Evolutionary conservation across 2,888 invertebrate species (phyloP), one percentile per base, ranked within the genome.

Genomic region (Toxonevra muliebris): DNA sequence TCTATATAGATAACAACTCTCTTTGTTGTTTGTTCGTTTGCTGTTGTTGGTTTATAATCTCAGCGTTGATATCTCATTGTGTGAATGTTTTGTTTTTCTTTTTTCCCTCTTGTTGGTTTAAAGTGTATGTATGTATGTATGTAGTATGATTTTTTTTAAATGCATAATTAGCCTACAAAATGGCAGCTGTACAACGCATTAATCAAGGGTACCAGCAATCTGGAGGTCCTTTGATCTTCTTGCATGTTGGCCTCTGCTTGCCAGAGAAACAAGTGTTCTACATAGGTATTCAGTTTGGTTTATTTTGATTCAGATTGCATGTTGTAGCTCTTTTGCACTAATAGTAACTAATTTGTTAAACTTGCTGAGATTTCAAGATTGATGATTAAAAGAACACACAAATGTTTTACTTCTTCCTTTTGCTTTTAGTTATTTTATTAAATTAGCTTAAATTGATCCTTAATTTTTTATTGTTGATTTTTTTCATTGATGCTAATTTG

Each of bases 341-440:
- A 30, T 60, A 59, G 58, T 61, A 65, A 67, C 70, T 71, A 73
- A 73, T 73, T 73, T 73, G 71, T 71, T 70, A 53, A 65, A 69
- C 64, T 72, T 74, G 73, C 68, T 66, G 71, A 69, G 72, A 75
- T 76, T 74, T 75, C 74, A 76, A 76, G 79, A 79, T 73, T 76
- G 75, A 77, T 77, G 75, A 75, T 77, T 75, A 76, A 76, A 79
- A 74, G 67, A 78, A 78, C 77, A 77, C 75, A 73, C 78, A 78
- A 76, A 77, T 77, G 77, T 77, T 76, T 20, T 15, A 15, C 52
- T 54, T 60, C 67, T 17, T 19, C 20, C 55, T 19, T 76, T 75
- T 76, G 76, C 71, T 74, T 73, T 64, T 65, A 69, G 69, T 30
- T 30, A 30, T 30, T 7, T 30, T 30, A 71, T 43, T 45, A 43